A percentile compares a stretch with the other conserved stretches of the same genome.
Evolutionary conservation across 2,113 vertebrate species (phyloP).

Genomic region (Sebastes schlegelii): DNA sequence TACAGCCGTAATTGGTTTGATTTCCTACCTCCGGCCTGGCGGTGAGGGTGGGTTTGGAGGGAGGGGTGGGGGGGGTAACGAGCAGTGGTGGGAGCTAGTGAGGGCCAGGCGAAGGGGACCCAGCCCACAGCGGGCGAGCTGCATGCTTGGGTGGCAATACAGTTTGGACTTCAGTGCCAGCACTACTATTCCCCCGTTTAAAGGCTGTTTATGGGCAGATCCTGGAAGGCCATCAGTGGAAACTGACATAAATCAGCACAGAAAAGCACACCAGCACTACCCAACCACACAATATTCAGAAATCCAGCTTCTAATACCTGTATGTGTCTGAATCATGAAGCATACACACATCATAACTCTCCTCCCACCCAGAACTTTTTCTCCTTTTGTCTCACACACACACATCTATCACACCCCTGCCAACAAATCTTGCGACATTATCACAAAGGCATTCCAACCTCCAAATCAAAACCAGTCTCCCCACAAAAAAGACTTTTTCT

Average conservation of each 20-base stretch:
- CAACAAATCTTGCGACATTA: slow-evolving; percentile 67
- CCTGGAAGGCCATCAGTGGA: slow-evolving; percentile 69
- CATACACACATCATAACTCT: slow-evolving; percentile 28
- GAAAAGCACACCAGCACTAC: slow-evolving; percentile 33
- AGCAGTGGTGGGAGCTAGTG: slow-evolving; percentile 35
- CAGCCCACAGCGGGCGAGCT: slow-evolving; percentile 62
- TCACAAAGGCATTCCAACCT: slow-evolving; percentile 71
- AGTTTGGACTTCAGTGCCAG: slow-evolving; percentile 63
- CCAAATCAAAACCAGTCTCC: slow-evolving; percentile 78
- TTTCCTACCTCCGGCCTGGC: slow-evolving; percentile 84
- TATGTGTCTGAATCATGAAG: slow-evolving; percentile 38
- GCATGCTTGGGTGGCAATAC: slow-evolving; percentile 73
- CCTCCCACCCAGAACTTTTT: not conserved
- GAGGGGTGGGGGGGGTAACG: slow-evolving; percentile 11
- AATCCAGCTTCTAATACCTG: slow-evolving; percentile 29
- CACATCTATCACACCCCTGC: slow-evolving; percentile 51
- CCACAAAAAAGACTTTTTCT: slow-evolving; percentile 70
- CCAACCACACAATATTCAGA: slow-evolving; percentile 26
- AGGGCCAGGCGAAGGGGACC: slow-evolving; percentile 62
- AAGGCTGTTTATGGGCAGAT: slow-evolving; percentile 74
- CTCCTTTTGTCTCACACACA: slow-evolving; percentile 35
- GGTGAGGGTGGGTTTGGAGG: not conserved
- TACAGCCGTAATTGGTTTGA: slow-evolving; percentile 84
- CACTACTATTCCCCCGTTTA: slow-evolving; percentile 58
- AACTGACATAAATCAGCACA: slow-evolving; percentile 59